Conservation (phyloP, 2,888 invertebrate genomes). For the Cepaea hortensis region DNA sequence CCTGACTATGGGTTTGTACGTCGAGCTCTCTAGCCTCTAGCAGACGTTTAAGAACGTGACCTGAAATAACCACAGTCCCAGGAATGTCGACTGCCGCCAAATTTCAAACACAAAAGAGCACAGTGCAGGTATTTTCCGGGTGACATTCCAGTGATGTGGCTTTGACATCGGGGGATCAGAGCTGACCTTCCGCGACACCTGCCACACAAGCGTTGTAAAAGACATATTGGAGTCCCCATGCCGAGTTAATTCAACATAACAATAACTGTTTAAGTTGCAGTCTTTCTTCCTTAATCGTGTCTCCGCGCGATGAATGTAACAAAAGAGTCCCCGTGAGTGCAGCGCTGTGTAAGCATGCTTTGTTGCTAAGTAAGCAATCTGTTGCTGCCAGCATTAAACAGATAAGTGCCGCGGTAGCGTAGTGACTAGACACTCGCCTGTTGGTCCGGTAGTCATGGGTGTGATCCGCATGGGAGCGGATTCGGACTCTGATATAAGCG, state of each 20-base stretch:
- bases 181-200: neutral
- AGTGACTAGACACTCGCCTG: too few relatives aligned
- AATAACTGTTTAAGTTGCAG: too few relatives aligned
- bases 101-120: neutral
- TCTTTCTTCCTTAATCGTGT: neutral
- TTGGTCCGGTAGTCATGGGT: too few relatives aligned
- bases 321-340: neutral
- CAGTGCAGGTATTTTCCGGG: neutral
- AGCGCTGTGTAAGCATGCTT: neutral
- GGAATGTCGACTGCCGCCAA: neutral
- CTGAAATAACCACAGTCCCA: neutral
- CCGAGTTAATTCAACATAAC: neutral
- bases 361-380: neutral
- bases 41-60: neutral
- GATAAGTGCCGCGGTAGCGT: too few relatives aligned
- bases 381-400: too few relatives aligned
- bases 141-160: slow-evolving; percentile 1
- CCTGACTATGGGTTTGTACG: too few relatives aligned
- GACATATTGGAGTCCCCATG: neutral
- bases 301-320: neutral
- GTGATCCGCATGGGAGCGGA: too few relatives aligned
- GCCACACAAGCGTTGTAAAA: neutral
- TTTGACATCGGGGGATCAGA: neutral
- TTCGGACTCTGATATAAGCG: too few relatives aligned
- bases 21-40: neutral